These are phyloP conservation scores for Chelon labrosus DNA, from an alignment of 2,797 vertebrate species.

Conservation along the genomic window DNA sequence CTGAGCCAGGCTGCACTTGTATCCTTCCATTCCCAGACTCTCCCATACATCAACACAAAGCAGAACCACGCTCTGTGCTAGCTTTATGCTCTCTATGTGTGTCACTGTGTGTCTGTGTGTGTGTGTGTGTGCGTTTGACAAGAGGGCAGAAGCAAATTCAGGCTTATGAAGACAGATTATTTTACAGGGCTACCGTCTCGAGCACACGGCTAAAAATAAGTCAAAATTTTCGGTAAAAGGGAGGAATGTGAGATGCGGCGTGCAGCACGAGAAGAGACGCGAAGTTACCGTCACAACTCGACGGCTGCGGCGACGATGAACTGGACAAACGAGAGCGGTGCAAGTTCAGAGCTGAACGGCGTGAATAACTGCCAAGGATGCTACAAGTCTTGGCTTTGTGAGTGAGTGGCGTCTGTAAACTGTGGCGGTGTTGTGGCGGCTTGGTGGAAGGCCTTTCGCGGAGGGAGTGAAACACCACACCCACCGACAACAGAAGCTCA, in stretches of 20 bases:
- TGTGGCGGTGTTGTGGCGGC: conserved; percentile 1
- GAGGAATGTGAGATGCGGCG: too few species aligned
- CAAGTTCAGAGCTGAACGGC: conserved; percentile 26
- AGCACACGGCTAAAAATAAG: conserved; percentile 51
- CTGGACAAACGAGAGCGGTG: neutral
- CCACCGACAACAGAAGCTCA: neutral
- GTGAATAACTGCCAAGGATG: conserved; percentile 56
- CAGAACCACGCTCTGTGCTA: conserved; percentile 42
- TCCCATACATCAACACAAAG: conserved; percentile 69
- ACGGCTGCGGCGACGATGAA: conserved; percentile 2
- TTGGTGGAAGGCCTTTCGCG: too few species aligned
- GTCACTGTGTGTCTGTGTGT: conserved; percentile 33
- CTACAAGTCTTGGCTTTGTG: conserved; percentile 33
- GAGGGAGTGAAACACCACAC: neutral
- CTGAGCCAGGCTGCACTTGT: conserved; percentile 72
- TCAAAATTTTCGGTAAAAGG: conserved; percentile 12
- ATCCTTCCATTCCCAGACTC: conserved; percentile 78
- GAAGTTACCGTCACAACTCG: too few species aligned
- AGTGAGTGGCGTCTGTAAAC: conserved; percentile 10
- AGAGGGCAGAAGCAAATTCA: conserved; percentile 52
- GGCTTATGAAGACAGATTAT: conserved; percentile 47
- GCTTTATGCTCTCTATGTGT: conserved; percentile 41
- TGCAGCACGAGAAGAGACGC: too few species aligned
- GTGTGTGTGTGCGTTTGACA: conserved; percentile 41
- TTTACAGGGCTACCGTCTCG: conserved; percentile 39